Conservation (phyloP, 1,140 invertebrate species). For the Hylyphantes graminicola region DNA sequence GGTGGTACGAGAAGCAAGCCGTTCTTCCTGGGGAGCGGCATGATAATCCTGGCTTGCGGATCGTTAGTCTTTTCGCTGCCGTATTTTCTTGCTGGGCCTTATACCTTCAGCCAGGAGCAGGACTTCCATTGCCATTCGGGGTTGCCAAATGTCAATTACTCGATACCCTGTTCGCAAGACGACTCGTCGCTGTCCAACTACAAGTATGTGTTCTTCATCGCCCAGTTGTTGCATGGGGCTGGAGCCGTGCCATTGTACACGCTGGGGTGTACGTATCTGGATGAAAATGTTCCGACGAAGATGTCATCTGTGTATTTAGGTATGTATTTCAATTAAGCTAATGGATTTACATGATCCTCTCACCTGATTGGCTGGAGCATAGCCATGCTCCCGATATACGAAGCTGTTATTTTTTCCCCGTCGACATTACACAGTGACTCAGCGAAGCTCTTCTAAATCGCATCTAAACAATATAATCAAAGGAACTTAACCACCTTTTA, state of each 20-base stretch:
- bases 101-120: conserved; percentile 60
- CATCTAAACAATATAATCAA: too few relatives aligned
- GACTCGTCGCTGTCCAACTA: conserved; percentile 66
- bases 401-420: too few relatives aligned
- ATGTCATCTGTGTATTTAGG: conserved; percentile 84
- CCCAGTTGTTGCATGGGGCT: conserved; percentile 88
- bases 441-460: too few relatives aligned
- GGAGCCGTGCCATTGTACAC: conserved; percentile 89
- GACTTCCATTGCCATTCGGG: conserved; percentile 56
- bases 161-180: not conserved
- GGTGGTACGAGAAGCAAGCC: conserved; percentile 85
- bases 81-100: conserved; percentile 78
- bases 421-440: too few relatives aligned
- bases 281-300: conserved; percentile 86
- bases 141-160: conserved; percentile 18
- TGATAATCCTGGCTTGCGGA: conserved; percentile 90
- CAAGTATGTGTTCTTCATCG: conserved; percentile 81
- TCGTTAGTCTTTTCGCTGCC: conserved; percentile 93
- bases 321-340: conserved; percentile 66
- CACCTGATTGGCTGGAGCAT: too few relatives aligned
- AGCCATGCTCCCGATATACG: too few relatives aligned
- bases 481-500: too few relatives aligned
- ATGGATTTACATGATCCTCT: too few relatives aligned
- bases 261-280: conserved; percentile 88
- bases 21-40: conserved; percentile 82